Percentiles rank a stretch among this genome's conserved stretches.
Conservation (phyloP, 2,888 invertebrate genomes). For the Aromia moschata region DNA sequence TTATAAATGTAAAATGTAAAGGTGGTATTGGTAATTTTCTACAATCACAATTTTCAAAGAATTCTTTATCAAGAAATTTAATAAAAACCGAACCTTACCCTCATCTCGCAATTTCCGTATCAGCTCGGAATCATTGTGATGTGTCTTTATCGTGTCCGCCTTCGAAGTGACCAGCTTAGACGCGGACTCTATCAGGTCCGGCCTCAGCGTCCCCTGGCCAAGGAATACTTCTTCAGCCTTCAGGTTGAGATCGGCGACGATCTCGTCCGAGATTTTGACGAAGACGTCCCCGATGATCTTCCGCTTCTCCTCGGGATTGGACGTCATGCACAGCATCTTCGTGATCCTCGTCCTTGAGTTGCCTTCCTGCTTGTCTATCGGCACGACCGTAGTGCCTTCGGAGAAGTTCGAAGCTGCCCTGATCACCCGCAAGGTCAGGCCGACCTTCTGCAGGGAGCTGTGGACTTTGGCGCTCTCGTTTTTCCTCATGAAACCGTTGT, state of each 20-base stretch:
- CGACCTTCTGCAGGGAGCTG: constrained; percentile 52
- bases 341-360: constrained; percentile 73
- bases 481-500: constrained; percentile 99
- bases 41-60: too few species aligned
- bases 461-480: constrained; percentile 78
- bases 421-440: constrained; percentile 69
- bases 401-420: constrained; percentile 78
- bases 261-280: constrained; percentile 91
- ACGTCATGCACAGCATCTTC: constrained; percentile 83
- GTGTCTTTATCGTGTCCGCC: constrained; percentile 98
- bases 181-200: constrained; percentile 98
- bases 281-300: constrained; percentile 99
- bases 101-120: constrained; percentile 77
- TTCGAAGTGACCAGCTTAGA: constrained; percentile 81
- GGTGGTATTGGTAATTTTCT: too few species aligned
- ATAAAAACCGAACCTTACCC: too few species aligned
- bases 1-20: too few species aligned
- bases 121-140: constrained; percentile 98
- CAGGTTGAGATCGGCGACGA: constrained; percentile 86
- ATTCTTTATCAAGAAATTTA: not conserved
- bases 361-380: constrained; percentile 47
- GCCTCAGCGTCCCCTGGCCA: constrained; percentile 95
- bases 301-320: constrained; percentile 97
- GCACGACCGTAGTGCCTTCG: constrained; percentile 85
- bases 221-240: constrained; percentile 91